Evolutionary conservation across 2,797 vertebrate species (phyloP), one percentile per base, ranked within the genome.

Genomic region (Coracias cyanogaster): DNA sequence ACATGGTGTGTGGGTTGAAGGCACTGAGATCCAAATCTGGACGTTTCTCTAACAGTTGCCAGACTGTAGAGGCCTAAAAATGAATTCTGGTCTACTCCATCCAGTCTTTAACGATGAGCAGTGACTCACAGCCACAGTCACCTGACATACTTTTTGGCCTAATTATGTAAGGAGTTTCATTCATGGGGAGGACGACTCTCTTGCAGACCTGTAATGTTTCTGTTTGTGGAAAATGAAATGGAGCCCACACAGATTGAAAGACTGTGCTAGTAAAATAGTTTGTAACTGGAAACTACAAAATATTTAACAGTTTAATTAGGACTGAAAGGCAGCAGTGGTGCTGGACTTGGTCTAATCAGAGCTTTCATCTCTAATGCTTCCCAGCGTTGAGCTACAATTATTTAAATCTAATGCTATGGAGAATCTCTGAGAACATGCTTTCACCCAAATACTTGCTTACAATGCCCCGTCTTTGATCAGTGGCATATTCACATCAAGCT

Each of bases 311-410:
- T 84, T 96, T 96, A 96, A 94, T 95, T 83, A 95, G 95, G 67
- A 96, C 55, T 58, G 35, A 93, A 88, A 87, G 94, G 83, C 90
- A 94, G 94, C 90, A 82, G 19, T 92, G 72, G 67, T 18, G 43
- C 31, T 57, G 92, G 93, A 91, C 66, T 91, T 90, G 35, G 88
- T 91, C 49, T 86, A 95, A 96, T 96, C 93, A 91, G 64, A 88
- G 81, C 93, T 94, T 97, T 96, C 92, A 86, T 95, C 95, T 95
- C 88, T 96, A 95, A 89, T 93, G 94, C 85, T 91, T 87, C 93
- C 62, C 71, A 69, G 96, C 77, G 12, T 96, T 96, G 94, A 86
- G 93, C 72, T 89, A 61, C 72, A 80, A 55, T 93, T 82, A 90
- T 86, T 94, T 89, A 66, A 76, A 39, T 82, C 25, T 61, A 35